Percentiles rank a stretch among this genome's conserved stretches.
phyloP scores from a whole-genome alignment of 2,888 invertebrate genomes.

The Nysson spinosus region DNA sequence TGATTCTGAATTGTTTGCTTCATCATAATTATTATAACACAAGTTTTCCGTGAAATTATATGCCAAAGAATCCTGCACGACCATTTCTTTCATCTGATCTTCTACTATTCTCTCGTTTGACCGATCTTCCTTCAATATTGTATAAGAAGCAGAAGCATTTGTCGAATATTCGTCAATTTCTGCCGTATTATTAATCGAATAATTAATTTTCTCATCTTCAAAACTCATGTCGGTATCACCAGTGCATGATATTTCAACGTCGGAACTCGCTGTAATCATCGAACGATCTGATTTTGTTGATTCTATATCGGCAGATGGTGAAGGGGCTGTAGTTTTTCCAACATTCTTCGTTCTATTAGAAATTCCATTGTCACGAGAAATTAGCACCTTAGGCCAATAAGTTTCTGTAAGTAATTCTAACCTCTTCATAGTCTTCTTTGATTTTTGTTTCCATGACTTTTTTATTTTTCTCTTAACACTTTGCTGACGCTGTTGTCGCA shows the following conservation, averaged over 20 bases:
- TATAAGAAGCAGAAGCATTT: too few species aligned
- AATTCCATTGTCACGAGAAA: slow-evolving; percentile 6
- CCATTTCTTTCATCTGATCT: too few species aligned
- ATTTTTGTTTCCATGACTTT: slow-evolving; percentile 10
- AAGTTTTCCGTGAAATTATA: too few species aligned
- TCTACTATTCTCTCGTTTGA: too few species aligned
- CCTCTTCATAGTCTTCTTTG: neutral
- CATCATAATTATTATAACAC: too few species aligned
- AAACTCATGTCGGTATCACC: neutral
- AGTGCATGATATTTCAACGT: slow-evolving; percentile 14
- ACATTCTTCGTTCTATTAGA: neutral
- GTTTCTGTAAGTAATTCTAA: neutral
- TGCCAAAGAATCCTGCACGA: too few species aligned
- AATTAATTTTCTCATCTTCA: slow-evolving; percentile 19
- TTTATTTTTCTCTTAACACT: neutral
- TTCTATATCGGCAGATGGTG: neutral
- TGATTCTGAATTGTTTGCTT: too few species aligned
- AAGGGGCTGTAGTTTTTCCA: neutral
- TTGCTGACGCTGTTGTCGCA: slow-evolving; percentile 7
- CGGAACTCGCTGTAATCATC: neutral
- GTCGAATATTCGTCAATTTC: slow-evolving; percentile 4
- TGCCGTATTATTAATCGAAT: slow-evolving; percentile 41
- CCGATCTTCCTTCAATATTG: neutral
- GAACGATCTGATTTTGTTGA: neutral
- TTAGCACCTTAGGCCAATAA: slow-evolving; percentile 28